A percentile compares a stretch with the other conserved stretches of the same genome.
These are phyloP conservation scores for Porites cylindrica DNA, from an alignment of 92 coral and sea anemone genomes.

Conservation along the genomic window DNA sequence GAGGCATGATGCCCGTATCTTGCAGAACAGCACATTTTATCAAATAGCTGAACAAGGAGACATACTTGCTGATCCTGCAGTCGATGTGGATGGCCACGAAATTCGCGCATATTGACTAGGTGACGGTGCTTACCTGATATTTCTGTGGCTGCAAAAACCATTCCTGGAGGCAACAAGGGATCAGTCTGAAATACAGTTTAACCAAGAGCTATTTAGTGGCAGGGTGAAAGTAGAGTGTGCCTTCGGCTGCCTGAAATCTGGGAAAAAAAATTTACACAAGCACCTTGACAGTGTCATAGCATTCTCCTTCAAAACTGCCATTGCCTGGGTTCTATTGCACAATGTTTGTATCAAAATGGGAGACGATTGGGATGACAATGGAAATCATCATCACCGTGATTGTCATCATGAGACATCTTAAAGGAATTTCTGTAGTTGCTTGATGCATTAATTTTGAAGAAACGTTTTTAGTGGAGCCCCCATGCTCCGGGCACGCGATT, in stretches of 20 bases:
- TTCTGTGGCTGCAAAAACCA: constrained; percentile 52
- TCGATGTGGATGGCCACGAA: constrained; percentile 25
- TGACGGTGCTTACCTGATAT: constrained; percentile 61
- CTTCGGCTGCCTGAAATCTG: constrained; percentile 24
- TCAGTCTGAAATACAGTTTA: constrained; percentile 17
- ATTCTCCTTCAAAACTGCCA: constrained; percentile 36
- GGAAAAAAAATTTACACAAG: constrained; percentile 21
- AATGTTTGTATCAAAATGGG: constrained; percentile 46
- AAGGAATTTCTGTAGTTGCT: not conserved
- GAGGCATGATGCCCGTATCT: constrained; percentile 48
- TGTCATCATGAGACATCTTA: not conserved
- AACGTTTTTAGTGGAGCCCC: no score
- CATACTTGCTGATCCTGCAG: constrained; percentile 45
- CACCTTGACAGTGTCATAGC: constrained; percentile 46
- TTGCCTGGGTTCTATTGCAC: constrained; percentile 47
- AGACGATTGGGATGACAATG: constrained; percentile 39
- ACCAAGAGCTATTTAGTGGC: constrained; percentile 15
- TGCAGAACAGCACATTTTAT: constrained; percentile 43
- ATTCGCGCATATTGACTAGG: constrained; percentile 55
- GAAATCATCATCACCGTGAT: not conserved
- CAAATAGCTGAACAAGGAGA: constrained; percentile 51
- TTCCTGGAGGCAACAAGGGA: constrained; percentile 38
- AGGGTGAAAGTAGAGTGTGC: constrained; percentile 36
- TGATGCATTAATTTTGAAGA: no score
- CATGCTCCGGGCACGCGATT: no score